Evolutionary conservation across 2,113 vertebrate species (phyloP).

Genomic region (Vanacampus margaritifer): DNA sequence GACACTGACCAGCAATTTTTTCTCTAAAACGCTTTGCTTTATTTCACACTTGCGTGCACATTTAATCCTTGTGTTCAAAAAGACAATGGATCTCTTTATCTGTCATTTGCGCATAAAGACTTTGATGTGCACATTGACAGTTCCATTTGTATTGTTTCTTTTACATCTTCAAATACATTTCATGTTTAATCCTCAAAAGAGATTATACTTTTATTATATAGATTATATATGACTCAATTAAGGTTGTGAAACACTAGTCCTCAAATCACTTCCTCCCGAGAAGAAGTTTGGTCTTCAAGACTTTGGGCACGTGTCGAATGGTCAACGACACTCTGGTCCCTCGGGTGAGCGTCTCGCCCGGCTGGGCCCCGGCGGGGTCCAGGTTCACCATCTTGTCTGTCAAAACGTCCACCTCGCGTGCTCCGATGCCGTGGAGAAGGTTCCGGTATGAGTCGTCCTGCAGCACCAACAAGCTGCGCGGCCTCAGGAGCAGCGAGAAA

Average conservation of each 20-base stretch:
- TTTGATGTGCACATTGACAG: too few relatives aligned
- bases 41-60: too few relatives aligned
- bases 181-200: too few relatives aligned
- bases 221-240: neutral
- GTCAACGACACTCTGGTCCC: conserved; percentile 83
- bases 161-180: too few relatives aligned
- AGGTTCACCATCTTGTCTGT: conserved; percentile 73
- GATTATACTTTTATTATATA: too few relatives aligned
- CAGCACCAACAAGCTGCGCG: conserved; percentile 80
- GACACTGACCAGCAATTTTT: too few relatives aligned
- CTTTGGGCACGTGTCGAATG: conserved; percentile 84
- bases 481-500: conserved; percentile 78
- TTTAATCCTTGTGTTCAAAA: too few relatives aligned
- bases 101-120: too few relatives aligned
- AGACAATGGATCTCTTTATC: too few relatives aligned
- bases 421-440: conserved; percentile 80
- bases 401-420: conserved; percentile 57
- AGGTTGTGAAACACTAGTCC: neutral
- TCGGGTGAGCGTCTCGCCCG: conserved; percentile 68
- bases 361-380: conserved; percentile 20
- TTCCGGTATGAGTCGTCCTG: conserved; percentile 76
- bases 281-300: conserved; percentile 73
- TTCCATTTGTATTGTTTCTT: too few relatives aligned
- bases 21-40: too few relatives aligned
- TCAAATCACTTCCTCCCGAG: conserved; percentile 68